Base-by-base conservation (phyloP, 2,888 invertebrate genomes). In the Lasiommata megera region DNA sequence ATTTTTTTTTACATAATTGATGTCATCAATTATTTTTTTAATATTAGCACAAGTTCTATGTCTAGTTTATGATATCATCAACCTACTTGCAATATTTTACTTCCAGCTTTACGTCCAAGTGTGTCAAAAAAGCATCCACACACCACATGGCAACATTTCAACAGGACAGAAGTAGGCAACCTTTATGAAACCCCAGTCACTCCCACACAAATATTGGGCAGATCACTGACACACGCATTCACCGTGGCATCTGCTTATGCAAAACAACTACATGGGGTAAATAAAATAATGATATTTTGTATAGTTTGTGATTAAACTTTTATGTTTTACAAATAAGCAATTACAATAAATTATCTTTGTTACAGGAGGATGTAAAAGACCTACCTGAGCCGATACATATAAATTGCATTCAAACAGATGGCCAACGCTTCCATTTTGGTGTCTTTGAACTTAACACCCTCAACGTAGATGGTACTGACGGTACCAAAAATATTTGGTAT, bases 401-500 rank as follows among this genome's bases (percentile, higher is more conserved):
- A 1, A 98, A 98, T 77, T 94, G 95, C 74, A 92, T 98, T 64
- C 96, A 96, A 67, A 94, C 96, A 3, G 94, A 97, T 76, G 95
- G 96, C 0, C 89, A 93, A 66, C 84, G 90, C 38, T 96, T 95
- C 75, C 94, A 97, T 75, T 97, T 98, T 76, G 94, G 95, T 3
- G 93, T 96, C 14, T 93, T 96, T 58, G 97, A 98, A 82, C 87
- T 98, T 11, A 97, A 97, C 71, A 96, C 96, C 0, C 84, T 96
- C 34, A 92, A 96, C 79, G 80, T 96, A 1, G 77, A 88, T 71
- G 91, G 92, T 0, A 76, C 70, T 11, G 88, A 92, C 18, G 92
- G 92, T 23, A 79, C 91, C 0, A 96, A 94, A 76, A 98, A 98
- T 82, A 92, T 95, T 65, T 96, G 95, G 93, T 98, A 96, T 92